Evolutionary conservation across 2,113 vertebrate species (phyloP).

Genomic region (Ia io): DNA sequence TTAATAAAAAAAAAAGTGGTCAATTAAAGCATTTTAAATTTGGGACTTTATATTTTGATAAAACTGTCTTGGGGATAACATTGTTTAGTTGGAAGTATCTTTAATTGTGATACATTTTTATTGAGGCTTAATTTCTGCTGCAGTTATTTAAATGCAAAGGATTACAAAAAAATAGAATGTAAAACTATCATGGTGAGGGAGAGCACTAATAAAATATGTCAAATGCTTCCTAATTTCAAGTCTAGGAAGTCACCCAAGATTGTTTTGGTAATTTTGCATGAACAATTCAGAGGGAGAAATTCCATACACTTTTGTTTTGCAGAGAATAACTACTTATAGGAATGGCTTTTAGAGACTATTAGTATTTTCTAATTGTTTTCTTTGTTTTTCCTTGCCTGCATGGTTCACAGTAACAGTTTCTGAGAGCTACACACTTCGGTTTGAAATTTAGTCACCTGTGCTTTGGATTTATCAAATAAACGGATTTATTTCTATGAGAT

Average conservation of each 20-base stretch:
- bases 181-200: constrained; percentile 57
- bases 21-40: constrained; percentile 82
- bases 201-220: constrained; percentile 70
- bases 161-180: constrained; percentile 69
- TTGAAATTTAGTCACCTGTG: constrained; percentile 36
- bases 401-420: constrained; percentile 33
- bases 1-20: constrained; percentile 80
- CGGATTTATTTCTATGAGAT: constrained; percentile 39
- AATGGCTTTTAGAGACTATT: constrained; percentile 49
- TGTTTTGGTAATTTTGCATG: constrained; percentile 68
- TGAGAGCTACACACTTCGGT: constrained; percentile 16
- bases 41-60: constrained; percentile 77
- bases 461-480: constrained; percentile 52
- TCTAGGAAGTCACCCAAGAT: constrained; percentile 61
- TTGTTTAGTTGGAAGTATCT: constrained; percentile 77
- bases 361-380: constrained; percentile 70
- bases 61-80: constrained; percentile 78
- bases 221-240: constrained; percentile 74
- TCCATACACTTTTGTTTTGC: constrained; percentile 62
- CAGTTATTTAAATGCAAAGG: constrained; percentile 60
- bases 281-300: constrained; percentile 73
- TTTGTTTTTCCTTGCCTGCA: constrained; percentile 45
- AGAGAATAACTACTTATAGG: constrained; percentile 60
- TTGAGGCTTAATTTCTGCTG: constrained; percentile 64
- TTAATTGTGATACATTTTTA: constrained; percentile 73